Base-by-base conservation (phyloP, 1,140 invertebrate genomes). In the Catajapyx aquilonaris region DNA sequence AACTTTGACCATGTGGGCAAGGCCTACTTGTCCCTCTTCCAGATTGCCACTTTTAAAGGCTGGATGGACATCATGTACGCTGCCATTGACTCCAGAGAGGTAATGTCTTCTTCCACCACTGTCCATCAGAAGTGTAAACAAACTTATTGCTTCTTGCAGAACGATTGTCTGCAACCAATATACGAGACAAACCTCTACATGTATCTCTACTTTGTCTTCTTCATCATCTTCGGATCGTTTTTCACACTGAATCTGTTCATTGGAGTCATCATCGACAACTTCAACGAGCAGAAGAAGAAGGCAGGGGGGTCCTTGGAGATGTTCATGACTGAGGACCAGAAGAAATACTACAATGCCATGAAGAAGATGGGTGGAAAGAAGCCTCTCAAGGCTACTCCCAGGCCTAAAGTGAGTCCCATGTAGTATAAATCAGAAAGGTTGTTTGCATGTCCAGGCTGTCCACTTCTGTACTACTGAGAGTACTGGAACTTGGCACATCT, bases 311-410 rank as follows among this genome's bases (percentile, higher is more conserved):
- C 90, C 44, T 66, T 97, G 33, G 91, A 96, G 61, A 91, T 96
- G 86, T 96, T 97, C 68, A 96, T 97, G 91, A 96, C 91, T 45
- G 91, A 97, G 60, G 90, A 96, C 65, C 93, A 97, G 63, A 97
- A 96, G 70, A 97, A 96, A 65, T 97, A 97, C 62, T 97, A 96
- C 66, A 94, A 93, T 61, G 91, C 91, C 37, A 97, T 97, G 93
- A 97, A 97, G 62, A 94, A 95, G 64, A 95, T 97, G 87, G 85
- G 87, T 46, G 88, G 81, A 23, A 96, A 95, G 59, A 90, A 94
- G 61, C 93, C 91, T 28, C 68, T 93, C 52, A 97, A 97, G 69
- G 88, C 91, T 41, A 94, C 91, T 57, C 90, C 91, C 46, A 75
- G 87, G 59, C 91, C 93, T 48, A 85, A 76, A 69, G 85, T 91